Evolutionary conservation across 2,888 invertebrate species (phyloP), one percentile per base, ranked within the genome.

Genomic region (Minunthozetes semirufus): DNA sequence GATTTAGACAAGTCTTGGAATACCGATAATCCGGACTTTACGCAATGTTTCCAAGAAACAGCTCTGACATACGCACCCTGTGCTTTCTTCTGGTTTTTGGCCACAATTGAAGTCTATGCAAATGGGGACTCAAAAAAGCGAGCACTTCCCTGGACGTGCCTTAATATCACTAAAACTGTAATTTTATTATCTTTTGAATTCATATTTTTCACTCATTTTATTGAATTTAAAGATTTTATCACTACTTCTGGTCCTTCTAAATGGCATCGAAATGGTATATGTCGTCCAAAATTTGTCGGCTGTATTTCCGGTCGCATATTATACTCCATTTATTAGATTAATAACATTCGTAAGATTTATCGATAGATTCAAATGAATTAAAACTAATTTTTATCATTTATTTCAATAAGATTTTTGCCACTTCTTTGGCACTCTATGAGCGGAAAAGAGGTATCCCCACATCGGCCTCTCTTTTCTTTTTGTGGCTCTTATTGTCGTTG

Each of bases 11-110:
- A 88, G 80, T 88, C 92, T 74, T 94, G 94, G 94, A 76, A 81
- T 79, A 90, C 94, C 22, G 85, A 87, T 8, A 86, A 89, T 83
- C 97, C 94, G 48, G 90, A 92, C 82, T 86, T 97, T 79, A 92
- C 95, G 77, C 87, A 87, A 82, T 98, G 97, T 84, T 95, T 97
- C 83, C 90, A 95, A 84, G 90, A 90, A 82, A 95, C 96, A 0
- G 89, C 91, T 0, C 84, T 97, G 38, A 86, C 93, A 72, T 97
- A 96, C 95, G 84, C 88, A 50, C 96, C 97, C 0, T 93, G 93
- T 83, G 86, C 87, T 72, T 92, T 91, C 82, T 85, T 94, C 22
- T 94, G 93, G 92, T 79, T 88, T 0, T 88, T 90, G 80, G 86
- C 90, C 6, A 84, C 89, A 53, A 84, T 93, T 78, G 93, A 93